Percentiles rank a stretch among this genome's conserved stretches.
Evolutionary conservation across 2,113 vertebrate species (phyloP).

Genomic region (Vidua macroura): DNA sequence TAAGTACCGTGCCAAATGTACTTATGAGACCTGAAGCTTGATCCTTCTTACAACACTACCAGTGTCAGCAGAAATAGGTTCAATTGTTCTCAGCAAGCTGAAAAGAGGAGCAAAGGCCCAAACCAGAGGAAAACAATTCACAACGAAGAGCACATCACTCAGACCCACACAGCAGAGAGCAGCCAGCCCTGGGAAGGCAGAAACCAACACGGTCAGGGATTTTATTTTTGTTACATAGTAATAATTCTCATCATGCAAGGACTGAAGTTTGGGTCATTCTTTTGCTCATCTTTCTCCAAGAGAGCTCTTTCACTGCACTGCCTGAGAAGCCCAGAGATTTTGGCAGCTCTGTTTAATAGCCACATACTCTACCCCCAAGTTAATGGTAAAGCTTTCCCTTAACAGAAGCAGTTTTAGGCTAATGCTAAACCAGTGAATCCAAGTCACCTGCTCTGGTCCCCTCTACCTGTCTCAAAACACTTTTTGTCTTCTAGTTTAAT

Average conservation of each 20-base stretch:
- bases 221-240: background rate
- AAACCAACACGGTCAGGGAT: background rate
- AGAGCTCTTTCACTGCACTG: background rate
- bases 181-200: background rate
- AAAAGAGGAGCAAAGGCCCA: background rate
- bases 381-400: constrained; percentile 7
- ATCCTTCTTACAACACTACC: background rate
- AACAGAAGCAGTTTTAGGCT: background rate
- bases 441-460: background rate
- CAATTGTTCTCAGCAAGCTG: background rate
- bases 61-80: background rate
- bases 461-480: background rate
- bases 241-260: background rate
- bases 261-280: background rate
- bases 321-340: background rate
- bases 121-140: background rate
- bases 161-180: accelerated
- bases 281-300: background rate
- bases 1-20: background rate
- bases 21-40: background rate
- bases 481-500: background rate
- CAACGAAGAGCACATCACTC: background rate
- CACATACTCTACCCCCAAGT: background rate
- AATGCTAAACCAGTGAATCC: background rate
- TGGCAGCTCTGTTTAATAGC: background rate